A percentile compares a stretch with the other conserved stretches of the same genome.
phyloP scores from a whole-genome alignment of 1,140 invertebrate genomes.

The Dolichoris vasculosae region DNA sequence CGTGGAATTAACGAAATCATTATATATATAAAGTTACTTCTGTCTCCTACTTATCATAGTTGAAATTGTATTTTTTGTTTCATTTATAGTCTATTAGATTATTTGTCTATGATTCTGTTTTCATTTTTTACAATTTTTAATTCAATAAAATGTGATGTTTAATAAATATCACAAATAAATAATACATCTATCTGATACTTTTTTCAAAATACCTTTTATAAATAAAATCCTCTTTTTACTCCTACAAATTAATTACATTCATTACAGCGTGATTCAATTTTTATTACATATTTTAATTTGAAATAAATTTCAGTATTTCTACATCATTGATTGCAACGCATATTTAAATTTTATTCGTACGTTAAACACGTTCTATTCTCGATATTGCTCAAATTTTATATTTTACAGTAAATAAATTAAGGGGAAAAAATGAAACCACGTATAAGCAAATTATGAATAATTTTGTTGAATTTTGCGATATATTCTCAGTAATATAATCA shows the following conservation, averaged over 20 bases:
- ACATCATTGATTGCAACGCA: too few species aligned
- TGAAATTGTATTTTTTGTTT: slow-evolving; percentile 41
- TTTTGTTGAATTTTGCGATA: too few species aligned
- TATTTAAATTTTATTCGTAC: too few species aligned
- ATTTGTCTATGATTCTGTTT: slow-evolving; percentile 42
- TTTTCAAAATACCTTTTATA: background rate
- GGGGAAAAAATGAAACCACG: too few species aligned
- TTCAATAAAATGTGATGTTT: slow-evolving; percentile 41
- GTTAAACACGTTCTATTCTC: too few species aligned
- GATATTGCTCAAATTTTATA: too few species aligned
- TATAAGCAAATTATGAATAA: too few species aligned
- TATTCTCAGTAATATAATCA: too few species aligned
- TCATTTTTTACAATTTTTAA: slow-evolving; percentile 44
- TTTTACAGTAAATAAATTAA: too few species aligned
- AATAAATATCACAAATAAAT: slow-evolving; percentile 33
- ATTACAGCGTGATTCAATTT: too few species aligned
- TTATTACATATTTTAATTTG: too few species aligned
- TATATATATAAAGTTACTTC: slow-evolving; percentile 11
- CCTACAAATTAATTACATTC: background rate
- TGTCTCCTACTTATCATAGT: slow-evolving; percentile 5
- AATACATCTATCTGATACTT: background rate
- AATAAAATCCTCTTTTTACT: background rate
- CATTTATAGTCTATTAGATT: slow-evolving; percentile 36
- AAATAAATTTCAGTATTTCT: too few species aligned
- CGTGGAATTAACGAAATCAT: background rate